Percentiles rank a stretch among this genome's conserved stretches.
These are phyloP conservation scores for Calephelis nemesis DNA, from an alignment of 1,140 invertebrate genomes.

Conservation along the genomic window DNA sequence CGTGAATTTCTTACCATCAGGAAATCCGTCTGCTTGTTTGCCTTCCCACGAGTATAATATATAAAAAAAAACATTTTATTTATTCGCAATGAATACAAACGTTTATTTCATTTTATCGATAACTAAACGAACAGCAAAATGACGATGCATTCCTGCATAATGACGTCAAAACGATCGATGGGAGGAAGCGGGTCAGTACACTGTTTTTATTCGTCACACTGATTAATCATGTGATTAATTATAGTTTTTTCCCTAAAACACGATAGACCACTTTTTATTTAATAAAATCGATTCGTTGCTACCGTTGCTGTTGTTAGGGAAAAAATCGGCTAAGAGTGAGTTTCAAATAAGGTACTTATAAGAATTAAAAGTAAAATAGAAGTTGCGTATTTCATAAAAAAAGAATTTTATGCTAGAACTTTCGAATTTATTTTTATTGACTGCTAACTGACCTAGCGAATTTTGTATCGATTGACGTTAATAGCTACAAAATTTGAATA, in stretches of 20 bases:
- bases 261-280: constrained; percentile 23
- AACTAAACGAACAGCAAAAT: constrained; percentile 36
- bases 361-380: not conserved
- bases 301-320: not conserved
- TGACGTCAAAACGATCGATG: constrained; percentile 73
- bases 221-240: constrained; percentile 78
- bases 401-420: no score
- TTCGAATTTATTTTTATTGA: no score
- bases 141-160: constrained; percentile 66
- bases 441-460: no score
- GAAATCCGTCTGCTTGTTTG: no score
- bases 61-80: not conserved
- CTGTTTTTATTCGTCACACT: constrained; percentile 77
- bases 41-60: no score
- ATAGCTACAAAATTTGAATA: no score
- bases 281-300: constrained; percentile 32
- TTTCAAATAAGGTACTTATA: constrained; percentile 2
- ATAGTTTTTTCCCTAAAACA: constrained; percentile 42
- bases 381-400: no score
- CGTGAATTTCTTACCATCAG: no score
- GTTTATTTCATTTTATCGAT: constrained; percentile 14
- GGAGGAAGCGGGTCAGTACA: constrained; percentile 75
- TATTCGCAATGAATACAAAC: not conserved
- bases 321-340: not conserved
- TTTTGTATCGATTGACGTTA: no score